Percentiles rank a stretch among this genome's conserved stretches.
phyloP scores from a whole-genome alignment of 2,888 invertebrate genomes.

The Tridacna gigas region DNA sequence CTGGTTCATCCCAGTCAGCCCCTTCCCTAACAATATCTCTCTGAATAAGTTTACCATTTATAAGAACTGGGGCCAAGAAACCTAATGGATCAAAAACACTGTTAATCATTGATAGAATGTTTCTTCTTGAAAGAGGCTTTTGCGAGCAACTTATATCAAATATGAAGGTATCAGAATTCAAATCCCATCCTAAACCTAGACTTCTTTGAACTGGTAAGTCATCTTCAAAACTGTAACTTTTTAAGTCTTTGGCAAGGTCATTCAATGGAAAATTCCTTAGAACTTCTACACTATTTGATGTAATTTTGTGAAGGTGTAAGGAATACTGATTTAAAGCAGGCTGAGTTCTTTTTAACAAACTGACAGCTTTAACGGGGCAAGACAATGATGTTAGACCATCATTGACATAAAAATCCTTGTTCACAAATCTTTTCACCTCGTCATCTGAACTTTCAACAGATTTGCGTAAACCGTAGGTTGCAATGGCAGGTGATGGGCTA shows the following conservation, averaged over 20 bases:
- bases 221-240: slow-evolving; percentile 34
- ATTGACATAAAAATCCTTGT: slow-evolving; percentile 62
- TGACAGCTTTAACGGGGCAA: slow-evolving; percentile 26
- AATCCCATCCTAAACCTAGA: slow-evolving; percentile 58
- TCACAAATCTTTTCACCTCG: slow-evolving; percentile 37
- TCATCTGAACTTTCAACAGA: slow-evolving; percentile 1
- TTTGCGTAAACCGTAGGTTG: slow-evolving; percentile 55
- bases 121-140: slow-evolving; percentile 54
- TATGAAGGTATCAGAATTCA: slow-evolving; percentile 41
- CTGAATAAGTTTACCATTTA: slow-evolving; percentile 21
- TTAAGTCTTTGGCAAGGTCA: slow-evolving; percentile 54
- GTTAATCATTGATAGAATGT: slow-evolving; percentile 56
- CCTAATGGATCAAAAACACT: no score
- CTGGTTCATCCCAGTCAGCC: slow-evolving; percentile 5
- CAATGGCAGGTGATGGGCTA: no score
- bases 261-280: slow-evolving; percentile 44
- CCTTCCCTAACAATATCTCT: background rate
- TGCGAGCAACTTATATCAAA: slow-evolving; percentile 34
- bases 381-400: slow-evolving; percentile 53
- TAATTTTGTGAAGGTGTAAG: slow-evolving; percentile 60
- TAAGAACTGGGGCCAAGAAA: slow-evolving; percentile 53
- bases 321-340: slow-evolving; percentile 32
- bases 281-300: slow-evolving; percentile 54
- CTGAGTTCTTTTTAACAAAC: slow-evolving; percentile 53
- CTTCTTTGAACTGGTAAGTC: slow-evolving; percentile 58